Conservation (phyloP, 2,113 vertebrate species). For the Thryonomys swinderianus region DNA sequence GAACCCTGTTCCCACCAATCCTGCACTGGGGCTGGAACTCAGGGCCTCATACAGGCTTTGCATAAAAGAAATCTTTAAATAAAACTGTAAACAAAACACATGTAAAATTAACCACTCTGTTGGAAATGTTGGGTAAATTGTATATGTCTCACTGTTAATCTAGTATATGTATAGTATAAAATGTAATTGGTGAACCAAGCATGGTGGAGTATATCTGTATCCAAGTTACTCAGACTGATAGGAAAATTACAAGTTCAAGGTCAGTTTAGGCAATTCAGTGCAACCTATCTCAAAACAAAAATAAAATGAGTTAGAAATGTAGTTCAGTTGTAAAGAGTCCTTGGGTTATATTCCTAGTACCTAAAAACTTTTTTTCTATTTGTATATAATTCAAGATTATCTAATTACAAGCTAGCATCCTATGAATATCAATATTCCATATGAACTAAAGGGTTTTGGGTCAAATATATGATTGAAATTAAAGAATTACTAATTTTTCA, state of each 20-base stretch:
- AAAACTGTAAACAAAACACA: constrained; percentile 20
- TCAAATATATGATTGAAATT: constrained; percentile 37
- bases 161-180: neutral
- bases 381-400: constrained; percentile 37
- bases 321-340: neutral
- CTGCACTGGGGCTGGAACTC: neutral
- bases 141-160: neutral
- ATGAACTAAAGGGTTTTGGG: neutral
- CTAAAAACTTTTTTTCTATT: neutral
- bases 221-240: neutral
- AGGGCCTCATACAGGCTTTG: neutral
- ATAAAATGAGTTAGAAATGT: neutral
- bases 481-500: constrained; percentile 10
- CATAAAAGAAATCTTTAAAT: neutral
- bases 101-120: neutral
- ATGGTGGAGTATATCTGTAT: neutral
- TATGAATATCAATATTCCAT: neutral
- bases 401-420: neutral
- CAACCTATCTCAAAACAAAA: neutral
- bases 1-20: neutral
- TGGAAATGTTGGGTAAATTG: neutral
- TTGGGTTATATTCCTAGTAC: neutral
- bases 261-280: neutral
- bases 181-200: neutral
- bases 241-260: neutral